These are phyloP conservation scores for Myotis vivesi DNA, from an alignment of 2,797 vertebrate genomes.

Conservation along the genomic window DNA sequence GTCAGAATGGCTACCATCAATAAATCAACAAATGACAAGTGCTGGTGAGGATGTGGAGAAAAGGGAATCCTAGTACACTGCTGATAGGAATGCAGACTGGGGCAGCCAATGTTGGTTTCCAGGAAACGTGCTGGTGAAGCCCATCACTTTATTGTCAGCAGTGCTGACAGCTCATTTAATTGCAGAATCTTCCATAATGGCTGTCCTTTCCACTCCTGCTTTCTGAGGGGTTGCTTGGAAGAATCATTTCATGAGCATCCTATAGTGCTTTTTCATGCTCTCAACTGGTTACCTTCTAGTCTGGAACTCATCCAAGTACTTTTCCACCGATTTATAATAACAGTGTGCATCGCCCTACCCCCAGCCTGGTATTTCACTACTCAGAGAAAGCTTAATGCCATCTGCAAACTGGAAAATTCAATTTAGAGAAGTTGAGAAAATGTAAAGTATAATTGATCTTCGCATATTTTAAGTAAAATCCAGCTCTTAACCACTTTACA, in stretches of 20 bases:
- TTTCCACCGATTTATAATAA: neutral
- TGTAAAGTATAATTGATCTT: conserved; percentile 53
- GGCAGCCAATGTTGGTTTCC: neutral
- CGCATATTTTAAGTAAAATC: conserved; percentile 26
- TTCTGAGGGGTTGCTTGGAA: neutral
- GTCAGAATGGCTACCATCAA: neutral
- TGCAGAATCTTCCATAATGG: neutral
- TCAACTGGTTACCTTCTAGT: neutral
- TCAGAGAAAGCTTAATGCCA: conserved; percentile 53
- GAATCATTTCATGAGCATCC: neutral
- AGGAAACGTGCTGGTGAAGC: neutral
- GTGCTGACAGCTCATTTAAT: neutral
- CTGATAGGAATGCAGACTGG: neutral
- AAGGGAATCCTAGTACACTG: neutral
- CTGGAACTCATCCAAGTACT: conserved; percentile 29
- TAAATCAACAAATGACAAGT: neutral
- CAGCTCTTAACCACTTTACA: conserved; percentile 35
- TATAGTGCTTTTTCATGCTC: neutral
- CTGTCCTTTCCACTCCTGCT: neutral
- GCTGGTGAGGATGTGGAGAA: neutral
- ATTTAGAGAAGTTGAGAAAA: conserved; percentile 55
- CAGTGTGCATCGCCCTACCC: neutral
- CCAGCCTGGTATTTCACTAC: conserved; percentile 50
- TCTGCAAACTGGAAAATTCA: conserved; percentile 53
- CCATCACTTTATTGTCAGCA: neutral